These are phyloP conservation scores for Brachypodius melanocephalos DNA, from an alignment of 2,113 vertebrate genomes.

Conservation along the genomic window DNA sequence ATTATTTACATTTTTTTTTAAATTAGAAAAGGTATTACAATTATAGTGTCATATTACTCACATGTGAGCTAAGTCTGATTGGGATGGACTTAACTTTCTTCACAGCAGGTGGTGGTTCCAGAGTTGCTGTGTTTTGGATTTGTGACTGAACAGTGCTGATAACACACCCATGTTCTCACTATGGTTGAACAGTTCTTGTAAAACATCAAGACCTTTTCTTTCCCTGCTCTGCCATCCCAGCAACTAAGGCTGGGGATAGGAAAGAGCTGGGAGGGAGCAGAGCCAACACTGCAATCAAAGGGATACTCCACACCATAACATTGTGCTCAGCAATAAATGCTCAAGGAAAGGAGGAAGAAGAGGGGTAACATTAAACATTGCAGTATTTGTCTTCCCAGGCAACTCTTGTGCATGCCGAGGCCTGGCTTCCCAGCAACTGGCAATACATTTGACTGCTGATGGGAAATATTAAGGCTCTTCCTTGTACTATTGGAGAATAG, in stretches of 20 bases:
- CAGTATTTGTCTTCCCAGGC: neutral
- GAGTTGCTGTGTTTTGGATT: neutral
- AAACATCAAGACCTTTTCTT: neutral
- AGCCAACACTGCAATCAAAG: neutral
- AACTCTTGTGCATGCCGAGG: neutral
- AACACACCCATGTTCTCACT: neutral
- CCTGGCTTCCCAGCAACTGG: neutral
- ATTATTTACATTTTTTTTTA: neutral
- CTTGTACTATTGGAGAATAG: neutral
- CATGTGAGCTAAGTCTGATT: neutral
- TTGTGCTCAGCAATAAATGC: neutral
- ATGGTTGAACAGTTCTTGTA: neutral
- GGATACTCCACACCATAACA: neutral
- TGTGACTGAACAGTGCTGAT: neutral
- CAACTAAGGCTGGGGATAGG: neutral
- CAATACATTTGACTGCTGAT: neutral
- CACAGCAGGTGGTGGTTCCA: neutral
- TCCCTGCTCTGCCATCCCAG: neutral
- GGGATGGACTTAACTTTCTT: neutral
- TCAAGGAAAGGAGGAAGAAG: neutral
- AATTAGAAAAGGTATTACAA: neutral
- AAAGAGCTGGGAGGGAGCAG: neutral
- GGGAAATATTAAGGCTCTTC: neutral
- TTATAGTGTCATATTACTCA: neutral
- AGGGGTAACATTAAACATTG: neutral